A percentile compares a stretch with the other conserved stretches of the same genome.
Evolutionary conservation across 2,888 invertebrate genomes (phyloP).

Genomic region (Microdon myrmicae): DNA sequence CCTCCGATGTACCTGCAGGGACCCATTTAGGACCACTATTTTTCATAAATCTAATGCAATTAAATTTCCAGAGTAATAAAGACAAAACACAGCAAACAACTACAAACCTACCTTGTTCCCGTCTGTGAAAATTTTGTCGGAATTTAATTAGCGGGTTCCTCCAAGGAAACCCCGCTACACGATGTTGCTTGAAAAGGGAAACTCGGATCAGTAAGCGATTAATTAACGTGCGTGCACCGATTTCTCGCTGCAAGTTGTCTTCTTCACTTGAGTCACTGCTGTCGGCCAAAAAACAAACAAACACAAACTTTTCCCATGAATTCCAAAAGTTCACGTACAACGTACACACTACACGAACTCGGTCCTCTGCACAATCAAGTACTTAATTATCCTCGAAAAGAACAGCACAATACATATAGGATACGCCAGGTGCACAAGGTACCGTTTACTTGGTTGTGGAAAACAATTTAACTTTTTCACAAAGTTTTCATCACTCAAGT

Average conservation of each 20-base stretch:
- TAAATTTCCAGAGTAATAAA: too few species aligned
- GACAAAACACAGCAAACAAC: too few species aligned
- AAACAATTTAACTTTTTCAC: constrained; percentile 50
- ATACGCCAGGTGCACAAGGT: constrained; percentile 27
- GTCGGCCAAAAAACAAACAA: constrained; percentile 14
- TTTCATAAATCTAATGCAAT: too few species aligned
- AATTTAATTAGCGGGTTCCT: constrained; percentile 60
- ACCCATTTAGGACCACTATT: too few species aligned
- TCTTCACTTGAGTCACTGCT: constrained; percentile 18
- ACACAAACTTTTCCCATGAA: constrained; percentile 27
- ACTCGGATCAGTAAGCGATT: constrained; percentile 35
- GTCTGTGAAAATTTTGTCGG: constrained; percentile 68
- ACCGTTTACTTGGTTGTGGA: constrained; percentile 14
- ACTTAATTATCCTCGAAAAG: constrained; percentile 62
- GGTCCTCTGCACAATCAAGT: constrained; percentile 57
- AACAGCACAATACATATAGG: constrained; percentile 33
- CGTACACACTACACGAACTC: constrained; percentile 28
- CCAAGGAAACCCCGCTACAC: constrained; percentile 56
- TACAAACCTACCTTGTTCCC: constrained; percentile 66
- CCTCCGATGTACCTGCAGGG: too few species aligned
- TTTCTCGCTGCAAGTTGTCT: constrained; percentile 37
- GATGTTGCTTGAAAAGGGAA: constrained; percentile 16
- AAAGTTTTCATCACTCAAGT: constrained; percentile 45
- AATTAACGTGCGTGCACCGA: constrained; percentile 41
- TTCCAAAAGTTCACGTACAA: constrained; percentile 20